Percentiles rank a stretch among this genome's conserved stretches.
Conservation (phyloP, 2,888 invertebrate genomes). For the Amphipyra berbera region DNA sequence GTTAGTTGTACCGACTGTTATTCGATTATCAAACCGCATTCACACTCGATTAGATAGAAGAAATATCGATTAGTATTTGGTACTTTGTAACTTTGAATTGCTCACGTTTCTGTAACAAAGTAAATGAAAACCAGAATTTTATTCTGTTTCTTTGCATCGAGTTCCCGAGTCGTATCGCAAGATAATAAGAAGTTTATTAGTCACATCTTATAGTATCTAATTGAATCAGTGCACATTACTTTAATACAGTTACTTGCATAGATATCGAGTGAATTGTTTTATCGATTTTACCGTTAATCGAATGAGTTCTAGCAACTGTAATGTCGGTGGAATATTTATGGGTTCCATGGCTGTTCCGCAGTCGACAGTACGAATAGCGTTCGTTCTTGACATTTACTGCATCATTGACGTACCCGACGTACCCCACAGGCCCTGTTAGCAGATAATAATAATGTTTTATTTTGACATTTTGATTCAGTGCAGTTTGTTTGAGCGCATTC, state of each 20-base stretch:
- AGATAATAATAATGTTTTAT: constrained; percentile 59
- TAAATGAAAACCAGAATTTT: constrained; percentile 36
- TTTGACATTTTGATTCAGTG: constrained; percentile 58
- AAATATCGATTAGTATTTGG: constrained; percentile 37
- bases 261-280: constrained; percentile 54
- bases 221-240: constrained; percentile 46
- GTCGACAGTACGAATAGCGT: constrained; percentile 50
- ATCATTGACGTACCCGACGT: constrained; percentile 51
- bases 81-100: constrained; percentile 34
- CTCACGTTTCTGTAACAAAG: constrained; percentile 47
- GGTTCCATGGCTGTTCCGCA: constrained; percentile 43
- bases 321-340: constrained; percentile 54
- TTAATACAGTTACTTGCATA: constrained; percentile 45
- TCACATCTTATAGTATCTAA: constrained; percentile 40
- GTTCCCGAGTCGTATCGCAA: constrained; percentile 15
- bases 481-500: constrained; percentile 41
- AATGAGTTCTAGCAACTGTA: constrained; percentile 54
- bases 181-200: constrained; percentile 35
- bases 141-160: constrained; percentile 19
- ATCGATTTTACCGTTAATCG: constrained; percentile 54
- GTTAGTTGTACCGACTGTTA: constrained; percentile 21
- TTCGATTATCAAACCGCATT: constrained; percentile 32
- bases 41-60: constrained; percentile 39
- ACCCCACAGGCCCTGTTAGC: constrained; percentile 44
- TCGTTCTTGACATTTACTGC: constrained; percentile 60